Conservation (phyloP, 2,888 invertebrate genomes). For the Pyrrhosoma nymphula region DNA sequence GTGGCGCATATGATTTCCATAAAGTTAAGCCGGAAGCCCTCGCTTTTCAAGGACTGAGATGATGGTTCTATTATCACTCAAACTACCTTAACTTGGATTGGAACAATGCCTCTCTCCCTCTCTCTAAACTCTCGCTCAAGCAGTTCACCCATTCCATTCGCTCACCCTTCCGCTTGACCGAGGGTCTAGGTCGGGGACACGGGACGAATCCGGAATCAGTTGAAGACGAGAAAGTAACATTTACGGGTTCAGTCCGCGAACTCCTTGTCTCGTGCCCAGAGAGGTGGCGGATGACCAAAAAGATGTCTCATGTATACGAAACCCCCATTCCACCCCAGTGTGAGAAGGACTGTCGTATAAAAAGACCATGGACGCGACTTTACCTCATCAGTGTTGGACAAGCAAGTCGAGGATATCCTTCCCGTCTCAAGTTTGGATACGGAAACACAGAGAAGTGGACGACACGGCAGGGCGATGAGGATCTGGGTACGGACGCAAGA, state of each 20-base stretch:
- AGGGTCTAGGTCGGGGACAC: slow-evolving; percentile 59
- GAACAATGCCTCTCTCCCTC: too few relatives aligned
- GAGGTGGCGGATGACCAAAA: slow-evolving; percentile 24
- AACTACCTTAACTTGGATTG: too few relatives aligned
- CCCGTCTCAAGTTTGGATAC: neutral
- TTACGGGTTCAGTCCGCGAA: neutral
- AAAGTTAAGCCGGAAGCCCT: too few relatives aligned
- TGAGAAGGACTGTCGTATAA: slow-evolving; percentile 53
- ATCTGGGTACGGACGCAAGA: slow-evolving; percentile 34
- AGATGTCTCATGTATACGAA: neutral
- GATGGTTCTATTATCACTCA: too few relatives aligned
- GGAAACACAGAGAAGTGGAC: neutral
- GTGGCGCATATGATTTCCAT: too few relatives aligned
- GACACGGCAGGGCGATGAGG: slow-evolving; percentile 3
- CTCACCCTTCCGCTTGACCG: neutral
- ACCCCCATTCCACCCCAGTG: neutral
- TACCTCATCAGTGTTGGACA: slow-evolving; percentile 47
- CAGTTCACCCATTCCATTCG: neutral
- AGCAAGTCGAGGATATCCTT: neutral
- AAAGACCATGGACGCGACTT: slow-evolving; percentile 19
- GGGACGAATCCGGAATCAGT: slow-evolving; percentile 50
- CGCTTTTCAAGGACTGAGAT: too few relatives aligned
- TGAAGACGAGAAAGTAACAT: slow-evolving; percentile 30
- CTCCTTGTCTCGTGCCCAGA: neutral
- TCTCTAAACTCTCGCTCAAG: neutral